Evolutionary conservation across 1,140 invertebrate genomes (phyloP).

Genomic region (Acromyrmex echinatior): DNA sequence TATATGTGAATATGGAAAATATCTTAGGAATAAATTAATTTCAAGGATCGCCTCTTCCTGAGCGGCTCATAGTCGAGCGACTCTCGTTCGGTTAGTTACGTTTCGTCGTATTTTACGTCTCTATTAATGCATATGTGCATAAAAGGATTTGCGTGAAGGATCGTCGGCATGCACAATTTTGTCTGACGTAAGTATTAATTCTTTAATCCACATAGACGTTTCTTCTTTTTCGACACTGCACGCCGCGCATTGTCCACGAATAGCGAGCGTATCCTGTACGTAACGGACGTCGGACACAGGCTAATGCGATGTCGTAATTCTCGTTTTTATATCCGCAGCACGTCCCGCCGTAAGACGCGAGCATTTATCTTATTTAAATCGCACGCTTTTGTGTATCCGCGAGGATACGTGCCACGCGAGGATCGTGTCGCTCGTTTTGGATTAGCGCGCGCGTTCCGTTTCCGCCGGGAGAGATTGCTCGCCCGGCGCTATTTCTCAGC

Average conservation of each 20-base stretch:
- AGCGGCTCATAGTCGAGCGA: conserved; percentile 17
- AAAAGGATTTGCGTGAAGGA: background rate
- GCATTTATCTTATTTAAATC: conserved; percentile 64
- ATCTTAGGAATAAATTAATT: conserved; percentile 65
- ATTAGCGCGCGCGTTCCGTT: conserved; percentile 40
- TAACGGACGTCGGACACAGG: conserved; percentile 62
- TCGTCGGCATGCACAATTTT: conserved; percentile 7
- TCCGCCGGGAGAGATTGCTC: conserved; percentile 21
- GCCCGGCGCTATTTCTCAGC: conserved; percentile 35
- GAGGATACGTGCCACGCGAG: conserved; percentile 48
- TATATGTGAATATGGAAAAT: conserved; percentile 64
- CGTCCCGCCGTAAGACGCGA: conserved; percentile 55
- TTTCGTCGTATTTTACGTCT: conserved; percentile 56
- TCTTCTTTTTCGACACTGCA: conserved; percentile 35
- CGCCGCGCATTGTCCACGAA: conserved; percentile 40
- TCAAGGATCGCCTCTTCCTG: conserved; percentile 43
- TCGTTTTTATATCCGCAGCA: conserved; percentile 65
- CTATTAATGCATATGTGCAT: conserved; percentile 22
- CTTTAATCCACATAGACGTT: conserved; percentile 4
- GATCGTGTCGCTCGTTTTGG: conserved; percentile 59
- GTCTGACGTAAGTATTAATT: conserved; percentile 10
- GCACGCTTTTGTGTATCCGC: conserved; percentile 52
- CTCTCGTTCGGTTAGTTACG: conserved; percentile 4
- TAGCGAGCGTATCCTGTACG: conserved; percentile 23
- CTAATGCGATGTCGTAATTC: conserved; percentile 71